Evolutionary conservation across 2,113 vertebrate species (phyloP).

Genomic region (Maccullochella peelii): DNA sequence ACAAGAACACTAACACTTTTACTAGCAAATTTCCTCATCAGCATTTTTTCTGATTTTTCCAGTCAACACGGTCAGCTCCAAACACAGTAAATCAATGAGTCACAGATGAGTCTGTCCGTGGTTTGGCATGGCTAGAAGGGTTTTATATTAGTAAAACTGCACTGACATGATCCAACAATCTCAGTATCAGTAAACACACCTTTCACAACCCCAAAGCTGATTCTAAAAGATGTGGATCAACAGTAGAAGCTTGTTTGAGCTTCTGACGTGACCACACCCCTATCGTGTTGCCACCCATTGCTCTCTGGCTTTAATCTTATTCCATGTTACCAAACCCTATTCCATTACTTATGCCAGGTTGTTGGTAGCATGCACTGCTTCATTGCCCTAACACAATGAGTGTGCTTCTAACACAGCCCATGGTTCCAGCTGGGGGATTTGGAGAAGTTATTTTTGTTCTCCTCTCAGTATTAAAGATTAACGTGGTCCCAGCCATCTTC

Average conservation of each 20-base stretch:
- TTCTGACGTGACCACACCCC: conserved; percentile 32
- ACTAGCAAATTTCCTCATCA: neutral
- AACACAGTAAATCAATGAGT: conserved; percentile 1
- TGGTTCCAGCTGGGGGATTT: conserved; percentile 49
- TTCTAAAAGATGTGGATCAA: conserved; percentile 8
- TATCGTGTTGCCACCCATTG: conserved; percentile 11
- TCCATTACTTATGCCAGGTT: conserved; percentile 36
- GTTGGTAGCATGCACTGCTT: conserved; percentile 4
- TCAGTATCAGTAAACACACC: conserved; percentile 36
- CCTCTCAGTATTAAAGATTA: conserved; percentile 79
- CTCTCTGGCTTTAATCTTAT: conserved; percentile 40
- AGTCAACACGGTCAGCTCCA: neutral
- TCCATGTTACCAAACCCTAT: conserved; percentile 20
- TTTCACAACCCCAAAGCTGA: conserved; percentile 27
- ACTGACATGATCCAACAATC: conserved; percentile 38
- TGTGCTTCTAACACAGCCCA: conserved; percentile 34
- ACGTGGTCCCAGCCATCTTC: conserved; percentile 61
- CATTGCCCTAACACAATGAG: conserved; percentile 6
- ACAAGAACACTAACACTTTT: neutral
- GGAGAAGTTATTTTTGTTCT: conserved; percentile 74
- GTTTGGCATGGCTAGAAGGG: neutral
- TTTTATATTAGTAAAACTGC: neutral
- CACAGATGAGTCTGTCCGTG: neutral
- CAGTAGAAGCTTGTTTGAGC: conserved; percentile 28
- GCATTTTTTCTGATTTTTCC: conserved; percentile 1